Conservation (phyloP, 1,140 invertebrate species). For the Apis cerana region DNA sequence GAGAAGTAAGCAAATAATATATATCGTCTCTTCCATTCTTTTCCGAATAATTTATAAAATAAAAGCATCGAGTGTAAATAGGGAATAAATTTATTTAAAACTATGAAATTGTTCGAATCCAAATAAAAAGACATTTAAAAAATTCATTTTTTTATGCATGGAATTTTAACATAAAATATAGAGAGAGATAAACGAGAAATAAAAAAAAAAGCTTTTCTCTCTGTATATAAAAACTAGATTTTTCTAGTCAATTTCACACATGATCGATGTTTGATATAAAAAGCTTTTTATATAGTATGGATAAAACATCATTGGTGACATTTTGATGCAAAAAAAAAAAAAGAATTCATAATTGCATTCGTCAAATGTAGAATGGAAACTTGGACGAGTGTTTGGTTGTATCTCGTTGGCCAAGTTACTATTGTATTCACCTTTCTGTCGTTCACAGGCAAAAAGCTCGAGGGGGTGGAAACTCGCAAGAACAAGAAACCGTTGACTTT, state of each 20-base stretch:
- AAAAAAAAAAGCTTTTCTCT: not conserved
- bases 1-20: slow-evolving; percentile 28
- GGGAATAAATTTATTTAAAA: not conserved
- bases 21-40: not conserved
- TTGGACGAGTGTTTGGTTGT: not conserved
- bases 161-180: not conserved
- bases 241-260: not conserved
- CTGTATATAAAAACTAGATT: not conserved
- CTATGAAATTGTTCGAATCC: not conserved
- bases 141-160: not conserved
- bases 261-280: not conserved
- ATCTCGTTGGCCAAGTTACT: not conserved
- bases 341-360: too few species aligned
- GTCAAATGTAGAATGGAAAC: not conserved
- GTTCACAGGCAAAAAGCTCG: not conserved
- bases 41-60: not conserved
- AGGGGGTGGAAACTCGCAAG: not conserved
- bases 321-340: too few species aligned
- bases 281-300: not conserved
- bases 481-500: not conserved
- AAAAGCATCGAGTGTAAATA: not conserved
- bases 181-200: not conserved
- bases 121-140: not conserved
- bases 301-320: too few species aligned
- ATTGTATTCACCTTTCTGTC: not conserved